Percentiles rank a stretch among this genome's conserved stretches.
phyloP scores from a whole-genome alignment of 1,140 invertebrate species.

The Parapsyche elsis region DNA sequence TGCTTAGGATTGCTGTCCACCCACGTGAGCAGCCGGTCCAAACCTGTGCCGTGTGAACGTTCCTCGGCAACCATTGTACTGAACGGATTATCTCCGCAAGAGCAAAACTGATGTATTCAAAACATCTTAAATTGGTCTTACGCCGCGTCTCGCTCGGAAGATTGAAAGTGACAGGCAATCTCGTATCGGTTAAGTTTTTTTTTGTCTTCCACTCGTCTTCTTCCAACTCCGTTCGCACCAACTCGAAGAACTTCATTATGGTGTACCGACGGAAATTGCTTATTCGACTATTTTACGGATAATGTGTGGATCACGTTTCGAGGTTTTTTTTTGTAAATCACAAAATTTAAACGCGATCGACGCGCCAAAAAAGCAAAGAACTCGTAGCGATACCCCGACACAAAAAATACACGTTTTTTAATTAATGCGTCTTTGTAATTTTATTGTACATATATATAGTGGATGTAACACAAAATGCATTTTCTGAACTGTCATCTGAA shows the following conservation, averaged over 20 bases:
- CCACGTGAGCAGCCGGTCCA: not conserved
- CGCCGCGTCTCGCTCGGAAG: not conserved
- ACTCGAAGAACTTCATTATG: slow-evolving; percentile 24
- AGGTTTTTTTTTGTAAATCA: too few species aligned
- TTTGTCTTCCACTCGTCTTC: not conserved
- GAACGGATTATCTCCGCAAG: not conserved
- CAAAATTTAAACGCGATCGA: too few species aligned
- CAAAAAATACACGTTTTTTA: too few species aligned
- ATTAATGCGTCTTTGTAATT: too few species aligned
- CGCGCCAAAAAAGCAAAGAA: too few species aligned
- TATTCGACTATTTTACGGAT: slow-evolving; percentile 28
- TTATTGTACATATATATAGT: too few species aligned
- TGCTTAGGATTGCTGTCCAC: slow-evolving; percentile 1
- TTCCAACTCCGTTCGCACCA: not conserved
- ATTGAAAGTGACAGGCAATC: slow-evolving; percentile 34
- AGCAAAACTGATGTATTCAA: slow-evolving; percentile 23
- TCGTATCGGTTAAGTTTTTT: not conserved
- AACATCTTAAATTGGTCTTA: slow-evolving; percentile 26
- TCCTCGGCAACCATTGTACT: not conserved
- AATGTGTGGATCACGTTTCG: slow-evolving; percentile 27
- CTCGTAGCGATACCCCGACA: too few species aligned
- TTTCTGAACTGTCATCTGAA: too few species aligned
- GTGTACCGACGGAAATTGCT: slow-evolving; percentile 13
- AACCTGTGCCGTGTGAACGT: slow-evolving; percentile 30
- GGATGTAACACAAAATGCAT: too few species aligned